These are phyloP conservation scores for Fissipunctia ypsillon DNA, from an alignment of 2,888 invertebrate species.

Conservation along the genomic window DNA sequence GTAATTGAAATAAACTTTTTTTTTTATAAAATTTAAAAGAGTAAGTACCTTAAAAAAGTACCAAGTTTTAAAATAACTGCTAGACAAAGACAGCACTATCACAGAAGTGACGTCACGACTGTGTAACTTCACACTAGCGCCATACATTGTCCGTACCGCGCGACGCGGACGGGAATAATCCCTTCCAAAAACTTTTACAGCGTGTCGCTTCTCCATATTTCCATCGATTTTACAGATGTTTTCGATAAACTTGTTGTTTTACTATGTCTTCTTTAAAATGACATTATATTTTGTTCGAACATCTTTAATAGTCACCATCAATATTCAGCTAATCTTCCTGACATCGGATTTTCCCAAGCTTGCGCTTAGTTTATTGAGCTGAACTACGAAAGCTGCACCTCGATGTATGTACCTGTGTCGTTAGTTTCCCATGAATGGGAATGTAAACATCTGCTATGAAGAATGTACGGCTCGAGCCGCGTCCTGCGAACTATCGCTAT, in stretches of 20 bases:
- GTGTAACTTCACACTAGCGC: background rate
- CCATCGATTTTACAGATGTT: background rate
- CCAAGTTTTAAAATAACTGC: background rate
- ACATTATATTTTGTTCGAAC: background rate
- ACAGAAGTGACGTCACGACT: background rate
- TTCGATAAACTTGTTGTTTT: background rate
- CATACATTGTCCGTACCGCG: too few relatives aligned
- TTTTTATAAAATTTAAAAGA: too few relatives aligned
- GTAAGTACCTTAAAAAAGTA: too few relatives aligned
- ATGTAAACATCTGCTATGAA: conserved; percentile 16
- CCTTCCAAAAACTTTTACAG: too few relatives aligned
- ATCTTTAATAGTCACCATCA: background rate
- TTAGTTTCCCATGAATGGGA: background rate
- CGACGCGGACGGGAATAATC: too few relatives aligned
- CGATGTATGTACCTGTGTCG: too few relatives aligned
- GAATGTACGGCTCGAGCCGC: background rate
- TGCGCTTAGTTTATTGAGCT: background rate
- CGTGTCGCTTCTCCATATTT: too few relatives aligned
- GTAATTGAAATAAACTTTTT: too few relatives aligned
- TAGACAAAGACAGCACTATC: background rate
- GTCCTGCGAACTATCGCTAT: too few relatives aligned
- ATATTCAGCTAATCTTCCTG: background rate
- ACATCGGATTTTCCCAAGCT: background rate
- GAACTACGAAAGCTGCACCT: background rate
- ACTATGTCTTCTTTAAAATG: background rate